Conservation (phyloP, 2,797 vertebrate species). For the Channa striata region DNA sequence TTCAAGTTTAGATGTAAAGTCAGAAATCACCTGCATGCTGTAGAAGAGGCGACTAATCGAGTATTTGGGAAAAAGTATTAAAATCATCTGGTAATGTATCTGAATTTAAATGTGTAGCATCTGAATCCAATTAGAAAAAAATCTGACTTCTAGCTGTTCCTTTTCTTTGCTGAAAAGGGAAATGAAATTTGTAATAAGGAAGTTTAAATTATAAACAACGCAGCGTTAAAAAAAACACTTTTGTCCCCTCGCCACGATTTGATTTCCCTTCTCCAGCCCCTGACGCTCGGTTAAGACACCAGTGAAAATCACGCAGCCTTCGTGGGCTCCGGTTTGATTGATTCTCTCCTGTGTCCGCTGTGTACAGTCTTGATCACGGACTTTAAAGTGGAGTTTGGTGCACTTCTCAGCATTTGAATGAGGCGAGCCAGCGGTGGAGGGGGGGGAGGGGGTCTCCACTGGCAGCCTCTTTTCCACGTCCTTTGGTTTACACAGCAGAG, state of each 20-base stretch:
- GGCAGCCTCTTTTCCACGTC: neutral
- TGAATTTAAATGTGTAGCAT: neutral
- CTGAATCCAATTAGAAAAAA: too few species aligned
- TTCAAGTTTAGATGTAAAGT: neutral
- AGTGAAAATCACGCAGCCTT: constrained; percentile 5
- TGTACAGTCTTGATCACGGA: constrained; percentile 36
- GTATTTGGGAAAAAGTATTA: too few species aligned
- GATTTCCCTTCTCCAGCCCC: neutral
- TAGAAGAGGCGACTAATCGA: too few species aligned
- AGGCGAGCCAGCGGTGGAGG: neutral
- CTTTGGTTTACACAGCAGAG: constrained; percentile 1
- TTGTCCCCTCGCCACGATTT: neutral
- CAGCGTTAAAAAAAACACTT: too few species aligned
- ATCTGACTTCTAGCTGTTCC: too few species aligned
- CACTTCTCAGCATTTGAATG: constrained; percentile 15
- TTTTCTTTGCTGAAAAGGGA: too few species aligned
- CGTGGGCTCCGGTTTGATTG: constrained; percentile 10
- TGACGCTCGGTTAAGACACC: neutral
- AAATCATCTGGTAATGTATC: too few species aligned
- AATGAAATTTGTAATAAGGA: too few species aligned
- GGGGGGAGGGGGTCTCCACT: neutral
- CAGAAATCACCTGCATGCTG: neutral
- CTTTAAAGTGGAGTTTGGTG: constrained; percentile 14
- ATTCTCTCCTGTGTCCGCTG: neutral
- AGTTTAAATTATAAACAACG: too few species aligned